These are phyloP conservation scores for Metopolophium dirhodum DNA, from an alignment of 1,140 invertebrate genomes.

Conservation along the genomic window DNA sequence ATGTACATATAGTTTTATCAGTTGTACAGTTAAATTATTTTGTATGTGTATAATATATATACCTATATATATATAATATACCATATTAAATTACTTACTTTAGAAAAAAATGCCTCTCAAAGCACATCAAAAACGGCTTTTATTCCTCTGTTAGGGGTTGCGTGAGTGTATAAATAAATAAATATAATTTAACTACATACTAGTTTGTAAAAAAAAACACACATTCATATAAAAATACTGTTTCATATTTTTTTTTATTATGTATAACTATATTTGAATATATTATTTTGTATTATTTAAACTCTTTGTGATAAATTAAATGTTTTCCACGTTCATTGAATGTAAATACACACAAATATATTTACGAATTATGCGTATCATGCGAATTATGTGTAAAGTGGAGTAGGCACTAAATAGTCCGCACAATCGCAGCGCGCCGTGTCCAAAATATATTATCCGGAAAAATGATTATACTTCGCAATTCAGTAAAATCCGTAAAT, in stretches of 20 bases:
- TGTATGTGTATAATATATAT: background rate
- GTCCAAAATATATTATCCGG: background rate
- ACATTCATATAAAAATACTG: background rate
- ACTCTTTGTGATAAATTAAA: background rate
- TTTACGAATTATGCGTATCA: background rate
- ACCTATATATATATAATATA: no score
- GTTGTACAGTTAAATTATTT: background rate
- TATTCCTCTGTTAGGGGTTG: background rate
- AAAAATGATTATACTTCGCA: background rate
- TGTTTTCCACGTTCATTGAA: constrained; percentile 4
- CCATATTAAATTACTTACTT: background rate
- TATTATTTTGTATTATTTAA: background rate
- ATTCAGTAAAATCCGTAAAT: background rate
- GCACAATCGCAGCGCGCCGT: background rate
- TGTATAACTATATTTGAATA: background rate
- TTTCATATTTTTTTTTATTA: background rate
- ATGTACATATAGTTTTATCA: background rate
- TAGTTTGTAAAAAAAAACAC: background rate
- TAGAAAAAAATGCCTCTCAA: background rate
- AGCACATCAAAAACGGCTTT: background rate
- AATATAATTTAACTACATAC: background rate
- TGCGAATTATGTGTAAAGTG: background rate
- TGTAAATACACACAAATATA: background rate
- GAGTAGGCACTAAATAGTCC: background rate
- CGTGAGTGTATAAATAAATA: background rate